Base-by-base conservation (phyloP, 2,888 invertebrate genomes). In the Enchytraeus crypticus region DNA sequence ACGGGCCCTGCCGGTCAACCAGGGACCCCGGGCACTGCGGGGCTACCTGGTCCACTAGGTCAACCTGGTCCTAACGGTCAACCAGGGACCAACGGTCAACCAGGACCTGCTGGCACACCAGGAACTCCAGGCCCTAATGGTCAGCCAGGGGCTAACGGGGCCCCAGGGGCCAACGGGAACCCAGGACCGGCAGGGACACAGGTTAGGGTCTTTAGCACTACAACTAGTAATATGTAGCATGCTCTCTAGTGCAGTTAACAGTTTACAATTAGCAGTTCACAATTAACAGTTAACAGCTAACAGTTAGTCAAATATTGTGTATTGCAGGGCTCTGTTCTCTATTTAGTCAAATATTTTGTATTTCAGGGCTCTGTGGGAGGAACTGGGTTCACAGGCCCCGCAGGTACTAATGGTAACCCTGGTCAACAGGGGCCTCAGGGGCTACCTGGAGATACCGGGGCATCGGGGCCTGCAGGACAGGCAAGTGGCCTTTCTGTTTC, bases 81-180 rank as follows among this genome's bases (percentile, higher is more conserved):
- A 23, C 21, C 53, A 8, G 61, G 61, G 21, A 27, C 57, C 32
- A 32, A 46, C 33, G 65, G 64, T 21, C 46, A 46, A 5, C 51
- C 46, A 26, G 62, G 62, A 27, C 62, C 51, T 11, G 30, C n/a
- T 33, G 60, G 60, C 30, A 18, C 27, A 32, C 43, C 63, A 45
- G 65, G 65, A 27, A 53, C 59, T 18, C 29, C 60, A n/a, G 66
- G 66, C 56, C 57, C 56, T 21, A 14, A 56, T 53, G 66, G 66
- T 21, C 47, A 33, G 23, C 51, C 26, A 54, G 54, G 46, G 46
- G 62, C 33, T 34, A 23, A 51, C 43, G 21, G 49, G 45, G 51
- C 30, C 51, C 32, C 46, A 14, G 5, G 57, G 60, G 47, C n/a
- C 46, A n/a, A 33, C 47, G 5, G 65, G 65, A 21, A 51, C 60